A percentile compares a stretch with the other conserved stretches of the same genome.
Evolutionary conservation across 64 coral and sea anemone genomes (phyloP).

Genomic region (Hydrozoanthus tunicans): DNA sequence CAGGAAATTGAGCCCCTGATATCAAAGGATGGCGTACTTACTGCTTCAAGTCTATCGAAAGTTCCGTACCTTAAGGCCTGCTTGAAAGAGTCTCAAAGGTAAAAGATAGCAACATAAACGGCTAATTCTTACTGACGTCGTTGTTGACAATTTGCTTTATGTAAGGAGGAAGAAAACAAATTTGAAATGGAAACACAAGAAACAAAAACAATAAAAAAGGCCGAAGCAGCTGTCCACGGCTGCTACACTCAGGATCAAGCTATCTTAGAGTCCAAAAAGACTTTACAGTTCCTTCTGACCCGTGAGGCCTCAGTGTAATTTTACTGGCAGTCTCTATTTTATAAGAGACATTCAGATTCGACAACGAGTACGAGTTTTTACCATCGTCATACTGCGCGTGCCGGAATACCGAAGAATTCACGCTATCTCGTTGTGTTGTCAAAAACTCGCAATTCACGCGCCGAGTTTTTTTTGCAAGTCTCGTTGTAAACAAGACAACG

Average conservation of each 20-base stretch:
- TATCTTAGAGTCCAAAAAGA: neutral
- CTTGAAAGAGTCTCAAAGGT: slow-evolving; percentile 42
- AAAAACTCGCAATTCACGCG: too few relatives aligned
- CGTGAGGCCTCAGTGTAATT: too few relatives aligned
- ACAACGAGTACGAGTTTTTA: too few relatives aligned
- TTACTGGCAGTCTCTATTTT: too few relatives aligned
- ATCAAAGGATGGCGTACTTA: slow-evolving; percentile 9
- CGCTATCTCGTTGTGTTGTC: too few relatives aligned
- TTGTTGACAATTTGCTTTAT: neutral
- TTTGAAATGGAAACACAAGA: neutral
- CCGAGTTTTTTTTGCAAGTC: too few relatives aligned
- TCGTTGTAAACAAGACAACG: too few relatives aligned
- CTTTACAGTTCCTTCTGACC: too few relatives aligned
- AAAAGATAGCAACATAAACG: neutral
- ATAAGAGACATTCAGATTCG: too few relatives aligned
- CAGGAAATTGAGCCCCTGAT: slow-evolving; percentile 16
- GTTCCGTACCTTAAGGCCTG: slow-evolving; percentile 6
- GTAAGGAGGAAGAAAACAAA: neutral
- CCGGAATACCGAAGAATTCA: too few relatives aligned
- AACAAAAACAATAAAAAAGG: neutral
- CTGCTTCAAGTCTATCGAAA: neutral
- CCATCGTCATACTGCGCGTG: too few relatives aligned
- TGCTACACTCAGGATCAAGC: neutral
- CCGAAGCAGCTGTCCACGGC: slow-evolving; percentile 7
- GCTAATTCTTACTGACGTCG: neutral